Evolutionary conservation across 2,113 vertebrate species (phyloP).

Genomic region (Trematocara zebra): DNA sequence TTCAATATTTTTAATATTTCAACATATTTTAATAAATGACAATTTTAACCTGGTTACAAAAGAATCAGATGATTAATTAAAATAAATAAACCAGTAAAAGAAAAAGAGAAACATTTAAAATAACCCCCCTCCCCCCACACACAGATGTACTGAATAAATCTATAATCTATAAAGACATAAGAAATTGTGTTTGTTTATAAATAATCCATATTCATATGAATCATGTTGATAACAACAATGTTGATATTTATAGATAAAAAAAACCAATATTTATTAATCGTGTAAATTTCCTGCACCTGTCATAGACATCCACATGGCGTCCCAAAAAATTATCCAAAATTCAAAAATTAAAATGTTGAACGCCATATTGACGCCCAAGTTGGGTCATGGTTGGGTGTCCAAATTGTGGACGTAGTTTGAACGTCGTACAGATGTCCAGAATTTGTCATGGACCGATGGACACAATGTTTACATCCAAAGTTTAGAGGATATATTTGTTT

Average conservation of each 20-base stretch:
- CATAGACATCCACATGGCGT: background rate
- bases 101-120: background rate
- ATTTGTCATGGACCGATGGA: background rate
- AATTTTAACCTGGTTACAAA: background rate
- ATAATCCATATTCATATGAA: background rate
- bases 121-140: background rate
- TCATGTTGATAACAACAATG: background rate
- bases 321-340: fast-evolving
- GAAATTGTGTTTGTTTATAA: background rate
- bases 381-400: background rate
- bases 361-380: background rate
- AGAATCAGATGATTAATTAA: background rate
- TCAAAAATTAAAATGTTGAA: background rate
- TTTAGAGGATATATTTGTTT: background rate
- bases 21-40: background rate
- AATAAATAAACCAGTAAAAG: background rate
- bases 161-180: background rate
- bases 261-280: background rate
- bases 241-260: background rate
- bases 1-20: background rate
- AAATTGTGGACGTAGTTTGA: background rate
- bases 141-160: background rate
- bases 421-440: background rate
- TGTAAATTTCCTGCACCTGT: background rate
- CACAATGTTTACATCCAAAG: background rate